These are phyloP conservation scores for Mastigias papua DNA, from an alignment of 30 jellyfish, hydroid and myxozoan genomes.

Conservation along the genomic window DNA sequence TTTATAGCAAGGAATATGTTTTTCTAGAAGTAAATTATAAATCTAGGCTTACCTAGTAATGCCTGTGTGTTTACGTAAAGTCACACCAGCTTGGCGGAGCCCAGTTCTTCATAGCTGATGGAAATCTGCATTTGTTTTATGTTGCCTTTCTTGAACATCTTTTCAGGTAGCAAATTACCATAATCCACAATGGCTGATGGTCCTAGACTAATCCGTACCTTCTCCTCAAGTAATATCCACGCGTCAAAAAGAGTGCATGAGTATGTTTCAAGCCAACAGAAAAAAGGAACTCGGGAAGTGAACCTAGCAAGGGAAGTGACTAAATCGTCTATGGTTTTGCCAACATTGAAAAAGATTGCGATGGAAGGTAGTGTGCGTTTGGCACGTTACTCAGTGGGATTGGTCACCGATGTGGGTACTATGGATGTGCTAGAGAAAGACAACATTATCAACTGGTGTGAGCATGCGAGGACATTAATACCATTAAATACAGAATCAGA, in stretches of 20 bases:
- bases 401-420: conserved; percentile 14
- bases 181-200: conserved; percentile 11
- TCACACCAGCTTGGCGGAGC: no score
- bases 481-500: conserved; percentile 77
- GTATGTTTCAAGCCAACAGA: conserved; percentile 64
- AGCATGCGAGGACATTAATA: conserved; percentile 55
- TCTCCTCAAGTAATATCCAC: conserved; percentile 70
- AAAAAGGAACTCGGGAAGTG: conserved; percentile 6
- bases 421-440: conserved; percentile 48
- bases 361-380: conserved; percentile 6
- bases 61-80: no score
- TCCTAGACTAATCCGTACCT: conserved; percentile 51
- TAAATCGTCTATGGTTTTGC: conserved; percentile 83
- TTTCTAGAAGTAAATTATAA: no score
- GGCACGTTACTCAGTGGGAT: conserved; percentile 23
- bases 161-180: not conserved
- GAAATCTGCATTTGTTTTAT: no score
- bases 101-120: no score
- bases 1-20: no score
- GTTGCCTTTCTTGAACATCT: not conserved
- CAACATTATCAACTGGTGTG: conserved; percentile 78
- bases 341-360: conserved; percentile 28
- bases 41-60: no score
- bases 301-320: conserved; percentile 73
- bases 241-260: conserved; percentile 68